phyloP scores from a whole-genome alignment of 2,113 vertebrate genomes.

The Strix aluco region DNA sequence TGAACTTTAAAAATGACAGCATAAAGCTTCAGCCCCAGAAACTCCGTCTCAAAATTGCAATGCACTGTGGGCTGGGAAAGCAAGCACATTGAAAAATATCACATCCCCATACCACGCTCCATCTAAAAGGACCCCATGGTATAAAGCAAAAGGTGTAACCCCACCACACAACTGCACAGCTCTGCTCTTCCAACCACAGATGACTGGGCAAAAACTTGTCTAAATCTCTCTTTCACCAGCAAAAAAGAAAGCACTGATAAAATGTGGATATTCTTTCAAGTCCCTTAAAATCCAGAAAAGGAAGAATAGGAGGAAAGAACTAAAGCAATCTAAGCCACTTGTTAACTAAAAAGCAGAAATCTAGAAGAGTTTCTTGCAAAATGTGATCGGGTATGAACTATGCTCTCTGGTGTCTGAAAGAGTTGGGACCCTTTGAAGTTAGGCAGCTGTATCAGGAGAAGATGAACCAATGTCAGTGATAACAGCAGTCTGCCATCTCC shows the following conservation, averaged over 20 bases:
- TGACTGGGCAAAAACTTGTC: background rate
- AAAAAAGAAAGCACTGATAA: background rate
- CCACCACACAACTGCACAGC: rapidly evolving
- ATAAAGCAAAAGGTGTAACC: background rate
- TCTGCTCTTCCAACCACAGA: background rate
- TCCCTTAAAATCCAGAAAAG: background rate
- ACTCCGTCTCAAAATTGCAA: background rate
- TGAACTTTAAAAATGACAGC: background rate
- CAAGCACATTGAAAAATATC: background rate
- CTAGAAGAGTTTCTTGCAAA: background rate
- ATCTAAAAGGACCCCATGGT: background rate
- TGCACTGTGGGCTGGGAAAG: background rate
- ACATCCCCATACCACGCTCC: background rate
- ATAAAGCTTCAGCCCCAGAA: background rate
- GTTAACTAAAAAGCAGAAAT: background rate
- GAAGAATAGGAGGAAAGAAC: background rate
- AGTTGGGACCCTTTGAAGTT: background rate
- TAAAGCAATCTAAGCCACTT: background rate
- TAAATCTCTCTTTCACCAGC: background rate
- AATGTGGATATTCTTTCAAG: background rate
- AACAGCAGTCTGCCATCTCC: background rate
- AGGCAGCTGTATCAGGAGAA: background rate
- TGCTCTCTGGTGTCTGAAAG: background rate
- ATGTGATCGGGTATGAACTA: background rate
- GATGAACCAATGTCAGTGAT: background rate